These are phyloP conservation scores for Incurvaria masculella DNA, from an alignment of 2,888 invertebrate species.

Conservation along the genomic window DNA sequence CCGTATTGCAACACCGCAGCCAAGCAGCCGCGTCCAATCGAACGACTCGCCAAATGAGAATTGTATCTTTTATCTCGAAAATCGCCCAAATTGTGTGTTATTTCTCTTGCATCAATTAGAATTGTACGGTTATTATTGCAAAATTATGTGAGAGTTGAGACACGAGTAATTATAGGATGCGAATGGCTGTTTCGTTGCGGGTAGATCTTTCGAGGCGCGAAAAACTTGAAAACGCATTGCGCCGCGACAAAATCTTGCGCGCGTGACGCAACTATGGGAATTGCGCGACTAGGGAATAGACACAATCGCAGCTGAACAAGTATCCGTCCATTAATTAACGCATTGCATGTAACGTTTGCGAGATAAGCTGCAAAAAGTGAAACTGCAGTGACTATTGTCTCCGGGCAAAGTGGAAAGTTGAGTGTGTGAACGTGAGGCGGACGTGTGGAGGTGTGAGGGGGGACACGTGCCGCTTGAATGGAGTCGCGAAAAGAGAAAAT, in stretches of 20 bases:
- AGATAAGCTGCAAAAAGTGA: constrained; percentile 34
- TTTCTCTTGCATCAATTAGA: no score
- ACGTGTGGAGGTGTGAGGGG: no score
- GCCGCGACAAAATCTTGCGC: no score
- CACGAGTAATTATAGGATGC: no score
- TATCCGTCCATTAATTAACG: constrained; percentile 31
- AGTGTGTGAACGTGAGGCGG: constrained; percentile 35
- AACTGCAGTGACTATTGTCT: constrained; percentile 47
- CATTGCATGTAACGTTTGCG: constrained; percentile 3
- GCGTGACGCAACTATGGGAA: background rate
- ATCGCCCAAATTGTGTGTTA: no score
- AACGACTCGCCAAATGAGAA: background rate
- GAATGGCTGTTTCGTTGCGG: no score
- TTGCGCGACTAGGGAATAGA: background rate
- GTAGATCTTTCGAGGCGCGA: no score
- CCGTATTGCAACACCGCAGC: background rate
- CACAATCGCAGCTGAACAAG: background rate
- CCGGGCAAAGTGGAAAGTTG: constrained; percentile 44
- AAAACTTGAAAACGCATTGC: no score
- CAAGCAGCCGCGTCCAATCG: background rate
- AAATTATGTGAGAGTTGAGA: no score
- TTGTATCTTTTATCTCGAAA: background rate
- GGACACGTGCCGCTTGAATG: constrained; percentile 26
- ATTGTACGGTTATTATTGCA: no score
- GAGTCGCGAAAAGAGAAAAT: constrained; percentile 30